Evolutionary conservation across 2,113 vertebrate species (phyloP), one percentile per base, ranked within the genome.

Genomic region (Camarhynchus parvulus): DNA sequence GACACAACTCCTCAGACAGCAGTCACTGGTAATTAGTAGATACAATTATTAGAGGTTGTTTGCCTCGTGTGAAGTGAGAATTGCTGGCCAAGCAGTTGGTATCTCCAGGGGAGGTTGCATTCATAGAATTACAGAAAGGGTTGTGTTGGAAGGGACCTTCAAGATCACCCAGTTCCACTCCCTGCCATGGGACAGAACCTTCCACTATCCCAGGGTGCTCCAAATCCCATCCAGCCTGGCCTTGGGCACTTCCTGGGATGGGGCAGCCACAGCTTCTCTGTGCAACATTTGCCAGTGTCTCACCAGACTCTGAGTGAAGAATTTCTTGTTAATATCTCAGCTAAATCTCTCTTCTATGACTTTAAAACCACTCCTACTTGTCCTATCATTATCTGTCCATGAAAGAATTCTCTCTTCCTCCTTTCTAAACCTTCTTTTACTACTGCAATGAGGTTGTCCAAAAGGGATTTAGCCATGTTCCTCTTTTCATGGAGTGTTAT

Each of bases 271-370:
- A 76, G 15, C 18, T 77, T 37, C 56, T 23, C 79, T 42, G 41
- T 42, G 0, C 2, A 76, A 3, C 27, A 5, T 49, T 1, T 63
- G 55, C 49, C 41, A 42, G 12, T 1, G 25, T 3, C 72, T 77
- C 49, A 50, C 27, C 49, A 42, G 7, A 7, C 35, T 47, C 25
- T 28, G 31, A 42, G 35, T 33, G 23, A 83, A 35, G 41, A 83
- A 49, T 49, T 83, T 69, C 25, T 55, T 47, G 25, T 31, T 11
- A 14, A 24, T 12, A 62, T 37, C 7, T 5, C 31, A 55, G 9
- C 72, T 83, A 33, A 55, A 37, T 42, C 41, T 42, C 76, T 66
- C 10, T 3, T 74, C 47, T 69, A 1, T 76, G 22, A 7, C 24
- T 69, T 76, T 47, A 35, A 62, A 89, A 19, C 14, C 30, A 23